Evolutionary conservation across 37 sponge, comb jelly and placozoan species (phyloP).

Genomic region (Halichondria panicea): DNA sequence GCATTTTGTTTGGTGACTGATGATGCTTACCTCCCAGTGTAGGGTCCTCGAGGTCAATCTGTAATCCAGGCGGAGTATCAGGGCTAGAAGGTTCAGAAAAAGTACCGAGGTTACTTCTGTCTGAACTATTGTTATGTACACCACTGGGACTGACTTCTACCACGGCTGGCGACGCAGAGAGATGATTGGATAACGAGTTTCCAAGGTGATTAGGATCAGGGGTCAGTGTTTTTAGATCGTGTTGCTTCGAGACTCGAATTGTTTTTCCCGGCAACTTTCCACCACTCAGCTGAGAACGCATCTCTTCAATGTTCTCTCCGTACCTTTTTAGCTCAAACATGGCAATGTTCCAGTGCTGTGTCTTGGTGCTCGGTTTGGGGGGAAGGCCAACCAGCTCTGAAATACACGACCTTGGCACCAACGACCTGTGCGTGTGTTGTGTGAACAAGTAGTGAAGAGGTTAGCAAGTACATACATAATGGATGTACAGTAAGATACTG

Average conservation of each 20-base stretch:
- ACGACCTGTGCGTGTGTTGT: conserved; percentile 21
- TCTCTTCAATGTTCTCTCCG: conserved; percentile 66
- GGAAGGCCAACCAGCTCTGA: conserved; percentile 58
- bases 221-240: background rate
- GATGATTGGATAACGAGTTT: conserved; percentile 24
- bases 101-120: background rate
- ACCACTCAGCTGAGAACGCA: conserved; percentile 5
- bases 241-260: background rate
- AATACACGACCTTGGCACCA: conserved; percentile 57
- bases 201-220: background rate
- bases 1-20: background rate
- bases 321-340: conserved; percentile 76
- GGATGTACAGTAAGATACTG: background rate
- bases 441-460: background rate
- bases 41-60: conserved; percentile 49
- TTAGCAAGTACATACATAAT: background rate
- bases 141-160: conserved; percentile 51
- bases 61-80: conserved; percentile 38
- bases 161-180: conserved; percentile 30
- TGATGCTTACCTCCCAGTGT: background rate
- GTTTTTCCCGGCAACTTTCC: too few relatives aligned
- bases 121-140: too few relatives aligned
- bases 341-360: conserved; percentile 70
- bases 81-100: conserved; percentile 52
- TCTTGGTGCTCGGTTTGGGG: conserved; percentile 74